Percentiles rank a stretch among this genome's conserved stretches.
phyloP scores from a whole-genome alignment of 2,888 invertebrate species.

The Callosobruchus maculatus region DNA sequence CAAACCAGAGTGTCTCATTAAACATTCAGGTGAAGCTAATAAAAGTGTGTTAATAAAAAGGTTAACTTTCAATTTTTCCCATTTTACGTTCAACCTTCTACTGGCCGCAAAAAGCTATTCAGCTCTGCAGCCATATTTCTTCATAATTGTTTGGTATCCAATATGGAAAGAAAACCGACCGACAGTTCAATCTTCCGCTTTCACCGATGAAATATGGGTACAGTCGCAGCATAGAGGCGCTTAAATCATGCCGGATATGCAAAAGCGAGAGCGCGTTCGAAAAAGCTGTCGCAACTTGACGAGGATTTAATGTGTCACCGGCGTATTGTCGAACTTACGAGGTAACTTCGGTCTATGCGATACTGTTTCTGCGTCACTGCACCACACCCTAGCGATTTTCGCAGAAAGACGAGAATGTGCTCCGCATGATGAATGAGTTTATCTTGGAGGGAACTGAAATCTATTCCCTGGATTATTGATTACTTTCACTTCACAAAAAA shows the following conservation, averaged over 20 bases:
- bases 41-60: no score
- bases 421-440: neutral
- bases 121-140: no score
- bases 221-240: neutral
- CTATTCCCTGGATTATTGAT: neutral
- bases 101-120: no score
- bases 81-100: no score
- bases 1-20: no score
- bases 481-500: neutral
- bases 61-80: no score
- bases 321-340: neutral
- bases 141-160: no score
- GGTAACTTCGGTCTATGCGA: neutral
- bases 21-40: no score
- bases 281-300: neutral
- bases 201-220: neutral
- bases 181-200: neutral
- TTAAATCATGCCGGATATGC: neutral
- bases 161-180: no score
- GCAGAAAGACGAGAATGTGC: neutral
- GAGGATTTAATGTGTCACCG: neutral
- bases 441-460: neutral
- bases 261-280: neutral
- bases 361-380: neutral
- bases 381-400: neutral